These are phyloP conservation scores for Vultur gryphus DNA, from an alignment of 2,797 vertebrate genomes.

Conservation along the genomic window DNA sequence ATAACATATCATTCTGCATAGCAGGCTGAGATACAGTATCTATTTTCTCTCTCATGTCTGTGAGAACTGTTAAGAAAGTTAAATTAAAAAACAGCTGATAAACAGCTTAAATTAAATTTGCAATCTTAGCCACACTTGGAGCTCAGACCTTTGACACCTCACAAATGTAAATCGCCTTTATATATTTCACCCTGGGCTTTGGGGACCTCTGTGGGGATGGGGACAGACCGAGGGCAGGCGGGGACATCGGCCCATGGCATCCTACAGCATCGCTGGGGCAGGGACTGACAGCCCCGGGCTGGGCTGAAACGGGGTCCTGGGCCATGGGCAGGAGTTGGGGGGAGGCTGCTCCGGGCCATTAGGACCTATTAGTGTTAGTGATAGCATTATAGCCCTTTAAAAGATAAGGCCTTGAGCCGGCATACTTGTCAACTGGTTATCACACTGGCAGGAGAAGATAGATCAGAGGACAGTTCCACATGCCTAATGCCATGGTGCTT, in stretches of 20 bases:
- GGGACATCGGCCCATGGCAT: neutral
- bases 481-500: neutral
- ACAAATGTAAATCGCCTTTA: neutral
- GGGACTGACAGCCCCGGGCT: neutral
- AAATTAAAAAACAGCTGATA: neutral
- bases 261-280: neutral
- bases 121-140: neutral
- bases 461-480: neutral
- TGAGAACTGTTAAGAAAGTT: neutral
- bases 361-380: neutral
- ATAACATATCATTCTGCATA: neutral
- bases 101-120: neutral
- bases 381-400: neutral
- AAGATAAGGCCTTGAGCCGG: neutral
- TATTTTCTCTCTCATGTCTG: neutral
- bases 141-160: neutral
- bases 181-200: neutral
- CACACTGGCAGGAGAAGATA: neutral
- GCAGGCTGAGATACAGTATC: neutral
- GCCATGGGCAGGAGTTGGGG: neutral
- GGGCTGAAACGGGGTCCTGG: rapidly evolving
- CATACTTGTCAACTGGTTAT: neutral
- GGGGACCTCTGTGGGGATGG: neutral
- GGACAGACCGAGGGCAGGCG: neutral
- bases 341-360: neutral